phyloP scores from a whole-genome alignment of 2,888 invertebrate genomes.

The Sinelater perroti region DNA sequence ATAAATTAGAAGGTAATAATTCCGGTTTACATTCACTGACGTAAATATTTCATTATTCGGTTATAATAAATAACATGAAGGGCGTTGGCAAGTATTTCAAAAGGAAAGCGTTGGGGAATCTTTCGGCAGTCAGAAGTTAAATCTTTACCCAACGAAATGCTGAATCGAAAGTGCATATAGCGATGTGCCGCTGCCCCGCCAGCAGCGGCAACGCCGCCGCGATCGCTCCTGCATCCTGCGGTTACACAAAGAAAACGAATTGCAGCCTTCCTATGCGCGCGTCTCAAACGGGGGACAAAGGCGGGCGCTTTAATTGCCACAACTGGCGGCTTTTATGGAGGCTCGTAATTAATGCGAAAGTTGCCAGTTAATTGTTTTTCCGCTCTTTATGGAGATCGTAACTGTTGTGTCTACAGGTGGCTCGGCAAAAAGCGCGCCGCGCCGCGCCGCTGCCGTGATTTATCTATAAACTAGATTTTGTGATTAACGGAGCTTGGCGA shows the following conservation, averaged over 20 bases:
- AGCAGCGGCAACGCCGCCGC: too few relatives aligned
- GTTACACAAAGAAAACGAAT: constrained; percentile 1
- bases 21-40: too few relatives aligned
- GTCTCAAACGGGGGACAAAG: constrained; percentile 11
- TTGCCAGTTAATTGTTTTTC: constrained; percentile 31
- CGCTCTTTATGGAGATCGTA: constrained; percentile 23
- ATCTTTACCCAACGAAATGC: too few relatives aligned
- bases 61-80: too few relatives aligned
- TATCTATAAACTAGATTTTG: neutral
- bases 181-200: too few relatives aligned
- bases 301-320: constrained; percentile 19
- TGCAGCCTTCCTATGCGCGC: constrained; percentile 5
- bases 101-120: too few relatives aligned
- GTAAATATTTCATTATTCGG: too few relatives aligned
- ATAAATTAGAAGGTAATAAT: too few relatives aligned
- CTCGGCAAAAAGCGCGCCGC: constrained; percentile 1
- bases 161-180: too few relatives aligned
- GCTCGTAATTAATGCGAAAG: constrained; percentile 26
- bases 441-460: neutral
- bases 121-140: too few relatives aligned
- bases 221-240: too few relatives aligned
- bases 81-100: too few relatives aligned
- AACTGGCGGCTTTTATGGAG: constrained; percentile 26
- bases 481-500: neutral
- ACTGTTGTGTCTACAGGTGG: constrained; percentile 15